Evolutionary conservation across 2,888 invertebrate species (phyloP).

Genomic region (Hirtodrosophila trivittata): DNA sequence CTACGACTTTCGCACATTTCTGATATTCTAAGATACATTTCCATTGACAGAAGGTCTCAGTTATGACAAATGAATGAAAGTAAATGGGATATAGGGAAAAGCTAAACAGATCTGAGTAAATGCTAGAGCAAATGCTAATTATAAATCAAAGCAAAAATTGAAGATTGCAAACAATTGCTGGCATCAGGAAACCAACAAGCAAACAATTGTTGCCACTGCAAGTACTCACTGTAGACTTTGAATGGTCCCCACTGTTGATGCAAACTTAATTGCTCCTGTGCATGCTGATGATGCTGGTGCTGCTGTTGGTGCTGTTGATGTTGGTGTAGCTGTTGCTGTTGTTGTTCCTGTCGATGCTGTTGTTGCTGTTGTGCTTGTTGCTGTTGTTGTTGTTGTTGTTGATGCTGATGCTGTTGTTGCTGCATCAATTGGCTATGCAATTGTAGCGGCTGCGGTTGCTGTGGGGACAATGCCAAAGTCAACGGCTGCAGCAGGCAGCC

Average conservation of each 20-base stretch:
- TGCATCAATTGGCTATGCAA: constrained; percentile 75
- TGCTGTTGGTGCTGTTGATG: constrained; percentile 66
- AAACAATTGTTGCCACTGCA: constrained; percentile 47
- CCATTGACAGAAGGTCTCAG: background rate
- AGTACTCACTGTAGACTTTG: constrained; percentile 84
- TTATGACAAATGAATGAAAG: constrained; percentile 34
- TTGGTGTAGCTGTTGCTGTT: constrained; percentile 67
- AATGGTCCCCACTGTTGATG: constrained; percentile 83
- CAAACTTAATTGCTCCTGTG: constrained; percentile 79
- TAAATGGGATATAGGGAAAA: background rate
- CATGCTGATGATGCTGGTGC: constrained; percentile 52
- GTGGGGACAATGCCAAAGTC: constrained; percentile 79
- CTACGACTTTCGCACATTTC: constrained; percentile 50
- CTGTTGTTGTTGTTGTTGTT: constrained; percentile 62
- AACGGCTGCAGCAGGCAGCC: constrained; percentile 73
- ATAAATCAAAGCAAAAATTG: constrained; percentile 16
- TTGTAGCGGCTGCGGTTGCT: constrained; percentile 76
- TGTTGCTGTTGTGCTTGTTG: constrained; percentile 68
- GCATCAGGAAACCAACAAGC: background rate
- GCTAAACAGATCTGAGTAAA: no score
- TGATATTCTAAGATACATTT: constrained; percentile 21
- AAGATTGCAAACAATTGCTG: constrained; percentile 2
- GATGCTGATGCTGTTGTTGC: constrained; percentile 72
- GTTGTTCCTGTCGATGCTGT: constrained; percentile 67
- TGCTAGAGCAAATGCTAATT: background rate